These are phyloP conservation scores for Australoheros facetus DNA, from an alignment of 2,797 vertebrate genomes.

Conservation along the genomic window DNA sequence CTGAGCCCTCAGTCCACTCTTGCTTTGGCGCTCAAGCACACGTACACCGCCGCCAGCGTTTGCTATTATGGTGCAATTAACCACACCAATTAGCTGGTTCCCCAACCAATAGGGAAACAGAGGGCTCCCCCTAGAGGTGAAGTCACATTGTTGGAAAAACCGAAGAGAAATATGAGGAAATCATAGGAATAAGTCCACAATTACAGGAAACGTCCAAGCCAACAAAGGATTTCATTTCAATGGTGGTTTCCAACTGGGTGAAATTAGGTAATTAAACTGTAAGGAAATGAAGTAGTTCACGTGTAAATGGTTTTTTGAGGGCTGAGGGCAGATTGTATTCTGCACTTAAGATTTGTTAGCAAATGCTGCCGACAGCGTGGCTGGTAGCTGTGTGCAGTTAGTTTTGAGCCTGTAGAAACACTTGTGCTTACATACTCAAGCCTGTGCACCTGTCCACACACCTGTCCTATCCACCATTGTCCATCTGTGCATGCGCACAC, in stretches of 20 bases:
- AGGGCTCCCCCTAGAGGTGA: slow-evolving; percentile 85
- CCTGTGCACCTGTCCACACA: slow-evolving; percentile 60
- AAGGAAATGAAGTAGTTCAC: slow-evolving; percentile 50
- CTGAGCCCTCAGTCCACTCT: slow-evolving; percentile 14
- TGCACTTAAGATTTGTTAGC: slow-evolving; percentile 45
- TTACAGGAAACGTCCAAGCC: slow-evolving; percentile 37
- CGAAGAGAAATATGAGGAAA: slow-evolving; percentile 40
- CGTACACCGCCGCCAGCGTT: slow-evolving; percentile 36
- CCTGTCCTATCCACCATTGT: slow-evolving; percentile 59
- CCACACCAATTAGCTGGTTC: slow-evolving; percentile 75
- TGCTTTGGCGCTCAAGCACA: slow-evolving; percentile 20
- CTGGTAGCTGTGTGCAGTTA: slow-evolving; percentile 13
- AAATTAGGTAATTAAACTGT: slow-evolving; percentile 61
- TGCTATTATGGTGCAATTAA: slow-evolving; percentile 75
- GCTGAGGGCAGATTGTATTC: slow-evolving; percentile 57
- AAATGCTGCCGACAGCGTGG: slow-evolving; percentile 26
- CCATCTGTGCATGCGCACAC: slow-evolving; percentile 59
- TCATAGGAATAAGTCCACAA: slow-evolving; percentile 53
- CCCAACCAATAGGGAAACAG: slow-evolving; percentile 70
- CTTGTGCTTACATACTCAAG: slow-evolving; percentile 34
- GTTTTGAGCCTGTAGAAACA: slow-evolving; percentile 47
- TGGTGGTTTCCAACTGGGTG: slow-evolving; percentile 40
- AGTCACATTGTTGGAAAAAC: slow-evolving; percentile 55
- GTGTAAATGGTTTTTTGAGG: slow-evolving; percentile 53
- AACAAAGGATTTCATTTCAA: slow-evolving; percentile 50